Conservation (phyloP, 2,113 vertebrate genomes). For the Merops nubicus region DNA sequence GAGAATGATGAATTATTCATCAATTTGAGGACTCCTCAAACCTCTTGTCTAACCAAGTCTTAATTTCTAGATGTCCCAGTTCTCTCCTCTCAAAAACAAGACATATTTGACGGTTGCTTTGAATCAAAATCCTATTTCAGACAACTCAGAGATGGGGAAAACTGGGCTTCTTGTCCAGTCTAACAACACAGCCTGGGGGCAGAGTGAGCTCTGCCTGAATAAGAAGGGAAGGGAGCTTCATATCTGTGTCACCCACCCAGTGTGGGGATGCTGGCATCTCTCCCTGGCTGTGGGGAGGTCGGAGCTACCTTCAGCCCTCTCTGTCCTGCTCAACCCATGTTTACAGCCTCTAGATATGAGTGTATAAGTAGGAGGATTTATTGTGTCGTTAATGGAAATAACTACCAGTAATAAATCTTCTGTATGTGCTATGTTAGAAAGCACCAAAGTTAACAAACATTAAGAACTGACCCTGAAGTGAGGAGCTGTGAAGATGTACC, state of each 20-base stretch:
- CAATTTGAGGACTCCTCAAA: not conserved
- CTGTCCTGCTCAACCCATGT: accelerated
- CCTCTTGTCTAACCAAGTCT: not conserved
- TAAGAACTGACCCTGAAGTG: not conserved
- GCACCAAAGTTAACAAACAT: not conserved
- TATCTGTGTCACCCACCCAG: not conserved
- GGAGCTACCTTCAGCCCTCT: not conserved
- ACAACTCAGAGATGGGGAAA: not conserved
- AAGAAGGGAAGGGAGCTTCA: not conserved
- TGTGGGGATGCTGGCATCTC: not conserved
- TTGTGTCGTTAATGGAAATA: not conserved
- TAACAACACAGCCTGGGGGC: not conserved
- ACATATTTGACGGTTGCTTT: not conserved
- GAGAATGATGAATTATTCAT: not conserved
- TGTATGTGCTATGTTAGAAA: not conserved
- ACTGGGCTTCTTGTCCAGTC: not conserved
- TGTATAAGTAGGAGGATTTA: not conserved
- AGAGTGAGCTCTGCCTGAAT: not conserved
- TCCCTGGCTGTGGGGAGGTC: not conserved
- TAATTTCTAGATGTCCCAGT: not conserved
- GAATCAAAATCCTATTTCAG: not conserved
- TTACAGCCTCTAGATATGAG: not conserved
- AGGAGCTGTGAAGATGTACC: not conserved
- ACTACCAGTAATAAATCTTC: not conserved
- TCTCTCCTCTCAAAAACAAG: not conserved